phyloP scores from a whole-genome alignment of 2,797 vertebrate genomes.

The Poecilia picta region DNA sequence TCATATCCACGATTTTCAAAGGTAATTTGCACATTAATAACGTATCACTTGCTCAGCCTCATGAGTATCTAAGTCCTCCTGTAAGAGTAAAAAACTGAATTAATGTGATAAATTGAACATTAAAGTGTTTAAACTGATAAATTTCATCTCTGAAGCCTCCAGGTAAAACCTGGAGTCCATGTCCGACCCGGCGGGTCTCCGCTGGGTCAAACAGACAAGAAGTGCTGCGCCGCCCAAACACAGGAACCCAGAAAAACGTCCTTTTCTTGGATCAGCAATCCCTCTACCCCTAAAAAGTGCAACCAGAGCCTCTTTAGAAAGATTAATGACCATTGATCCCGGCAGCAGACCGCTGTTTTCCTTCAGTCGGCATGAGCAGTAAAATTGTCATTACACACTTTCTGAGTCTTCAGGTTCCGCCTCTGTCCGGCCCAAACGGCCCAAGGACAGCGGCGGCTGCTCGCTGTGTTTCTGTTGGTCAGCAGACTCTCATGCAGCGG shows the following conservation, averaged over 20 bases:
- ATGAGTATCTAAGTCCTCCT: background rate
- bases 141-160: background rate
- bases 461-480: slow-evolving; percentile 46
- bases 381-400: slow-evolving; percentile 72
- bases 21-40: background rate
- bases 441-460: slow-evolving; percentile 55
- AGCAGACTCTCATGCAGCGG: slow-evolving; percentile 33
- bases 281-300: slow-evolving; percentile 75
- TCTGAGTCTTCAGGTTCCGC: slow-evolving; percentile 56
- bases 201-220: slow-evolving; percentile 47
- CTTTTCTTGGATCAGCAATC: slow-evolving; percentile 79
- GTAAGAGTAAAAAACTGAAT: background rate
- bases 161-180: slow-evolving; percentile 11
- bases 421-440: slow-evolving; percentile 33
- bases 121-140: background rate
- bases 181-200: slow-evolving; percentile 18
- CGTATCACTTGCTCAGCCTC: background rate
- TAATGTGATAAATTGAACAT: background rate
- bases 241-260: slow-evolving; percentile 67
- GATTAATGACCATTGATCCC: slow-evolving; percentile 84
- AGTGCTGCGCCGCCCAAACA: slow-evolving; percentile 71
- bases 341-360: slow-evolving; percentile 63
- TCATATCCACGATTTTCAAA: background rate
- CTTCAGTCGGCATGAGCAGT: slow-evolving; percentile 53
- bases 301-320: slow-evolving; percentile 73